A percentile compares a stretch with the other conserved stretches of the same genome.
These are phyloP conservation scores for Hypotaenidia okinawae DNA, from an alignment of 2,797 vertebrate species.

Conservation along the genomic window DNA sequence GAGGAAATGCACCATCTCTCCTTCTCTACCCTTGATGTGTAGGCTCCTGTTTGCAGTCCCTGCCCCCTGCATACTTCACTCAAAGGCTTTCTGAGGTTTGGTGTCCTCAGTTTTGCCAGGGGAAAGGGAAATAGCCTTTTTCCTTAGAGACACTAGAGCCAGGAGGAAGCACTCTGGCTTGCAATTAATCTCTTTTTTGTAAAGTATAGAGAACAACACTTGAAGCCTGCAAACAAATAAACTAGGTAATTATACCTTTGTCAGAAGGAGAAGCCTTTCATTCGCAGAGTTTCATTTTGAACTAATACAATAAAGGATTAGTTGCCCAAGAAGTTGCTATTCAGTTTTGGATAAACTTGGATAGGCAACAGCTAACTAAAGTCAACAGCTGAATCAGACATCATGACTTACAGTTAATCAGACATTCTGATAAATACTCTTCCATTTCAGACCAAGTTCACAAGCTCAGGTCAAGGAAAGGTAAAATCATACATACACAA, in stretches of 20 bases:
- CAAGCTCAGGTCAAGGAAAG: not conserved
- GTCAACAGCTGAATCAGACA: not conserved
- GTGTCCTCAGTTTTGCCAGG: not conserved
- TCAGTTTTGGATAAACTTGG: not conserved
- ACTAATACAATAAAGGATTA: not conserved
- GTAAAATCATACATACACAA: not conserved
- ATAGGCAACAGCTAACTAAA: not conserved
- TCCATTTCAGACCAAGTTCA: not conserved
- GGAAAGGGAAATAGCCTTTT: not conserved
- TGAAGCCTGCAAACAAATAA: not conserved
- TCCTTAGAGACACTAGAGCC: not conserved
- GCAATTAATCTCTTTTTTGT: not conserved
- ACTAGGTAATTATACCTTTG: not conserved
- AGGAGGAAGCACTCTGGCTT: not conserved
- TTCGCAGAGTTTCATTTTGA: not conserved
- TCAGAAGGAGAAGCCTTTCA: not conserved
- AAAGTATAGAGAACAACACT: not conserved
- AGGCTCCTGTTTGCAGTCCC: not conserved
- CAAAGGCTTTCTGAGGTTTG: not conserved
- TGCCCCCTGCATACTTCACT: not conserved
- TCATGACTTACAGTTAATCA: not conserved
- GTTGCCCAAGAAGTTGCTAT: not conserved
- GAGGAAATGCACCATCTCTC: not conserved
- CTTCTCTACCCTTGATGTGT: rapidly evolving
- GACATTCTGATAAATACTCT: not conserved